Percentiles rank a stretch among this genome's conserved stretches.
These are phyloP conservation scores for Astyanax mexicanus DNA, from an alignment of 2,797 vertebrate genomes.

Conservation along the genomic window DNA sequence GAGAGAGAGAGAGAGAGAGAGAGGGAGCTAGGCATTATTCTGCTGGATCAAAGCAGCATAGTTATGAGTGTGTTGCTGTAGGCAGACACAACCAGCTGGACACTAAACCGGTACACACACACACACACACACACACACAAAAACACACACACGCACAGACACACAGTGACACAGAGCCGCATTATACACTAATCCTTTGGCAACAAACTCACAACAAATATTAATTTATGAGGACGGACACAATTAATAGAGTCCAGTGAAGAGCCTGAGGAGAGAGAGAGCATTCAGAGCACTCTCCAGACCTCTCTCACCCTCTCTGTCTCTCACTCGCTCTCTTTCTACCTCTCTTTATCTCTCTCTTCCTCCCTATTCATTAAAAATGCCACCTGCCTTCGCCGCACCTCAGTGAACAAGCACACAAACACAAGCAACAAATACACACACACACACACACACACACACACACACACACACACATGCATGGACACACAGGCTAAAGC, in stretches of 20 bases:
- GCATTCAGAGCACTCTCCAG: background rate
- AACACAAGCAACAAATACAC: no score
- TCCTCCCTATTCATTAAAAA: constrained; percentile 78
- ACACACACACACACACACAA: constrained; percentile 20
- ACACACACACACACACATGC: background rate
- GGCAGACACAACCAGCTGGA: constrained; percentile 13
- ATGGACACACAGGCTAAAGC: background rate
- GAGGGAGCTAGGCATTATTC: constrained; percentile 30
- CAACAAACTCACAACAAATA: constrained; percentile 46
- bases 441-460: constrained; percentile 9
- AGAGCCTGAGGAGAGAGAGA: constrained; percentile 35
- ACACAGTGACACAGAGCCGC: background rate
- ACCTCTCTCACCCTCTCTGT: constrained; percentile 50
- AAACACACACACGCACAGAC: constrained; percentile 25
- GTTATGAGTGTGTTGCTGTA: constrained; percentile 39
- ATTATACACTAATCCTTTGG: constrained; percentile 35
- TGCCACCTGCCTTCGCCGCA: constrained; percentile 76
- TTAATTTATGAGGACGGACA: constrained; percentile 38
- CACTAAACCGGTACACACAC: constrained; percentile 27
- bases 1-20: background rate
- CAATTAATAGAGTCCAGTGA: constrained; percentile 41
- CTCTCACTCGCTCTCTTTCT: constrained; percentile 33
- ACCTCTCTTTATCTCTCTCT: constrained; percentile 39
- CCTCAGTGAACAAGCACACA: constrained; percentile 55
- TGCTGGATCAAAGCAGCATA: constrained; percentile 40